Percentiles rank a stretch among this genome's conserved stretches.
phyloP scores from a whole-genome alignment of 1,140 invertebrate species.

The Drosophila subpulchrella region DNA sequence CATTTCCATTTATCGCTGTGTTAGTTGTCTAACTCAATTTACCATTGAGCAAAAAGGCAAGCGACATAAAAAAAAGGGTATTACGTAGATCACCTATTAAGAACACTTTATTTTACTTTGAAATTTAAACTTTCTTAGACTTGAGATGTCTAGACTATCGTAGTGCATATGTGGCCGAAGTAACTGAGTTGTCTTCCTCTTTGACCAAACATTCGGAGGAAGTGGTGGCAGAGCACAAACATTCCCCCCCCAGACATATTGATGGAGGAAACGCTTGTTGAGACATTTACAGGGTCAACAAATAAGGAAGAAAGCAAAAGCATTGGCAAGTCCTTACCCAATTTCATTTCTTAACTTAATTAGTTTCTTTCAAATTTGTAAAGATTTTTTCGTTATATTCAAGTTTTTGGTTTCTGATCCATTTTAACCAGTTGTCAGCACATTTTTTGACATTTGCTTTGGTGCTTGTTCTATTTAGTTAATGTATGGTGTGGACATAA shows the following conservation, averaged over 20 bases:
- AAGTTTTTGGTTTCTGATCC: slow-evolving; percentile 3
- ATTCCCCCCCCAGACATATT: slow-evolving; percentile 71
- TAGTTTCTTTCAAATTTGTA: slow-evolving; percentile 21
- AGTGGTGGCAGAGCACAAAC: slow-evolving; percentile 26
- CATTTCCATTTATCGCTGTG: slow-evolving; percentile 86
- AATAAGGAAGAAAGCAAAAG: too few species aligned
- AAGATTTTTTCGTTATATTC: background rate
- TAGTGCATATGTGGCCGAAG: slow-evolving; percentile 86
- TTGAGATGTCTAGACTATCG: slow-evolving; percentile 87
- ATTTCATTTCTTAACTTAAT: slow-evolving; percentile 2
- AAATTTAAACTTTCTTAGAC: slow-evolving; percentile 37
- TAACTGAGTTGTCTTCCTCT: slow-evolving; percentile 60
- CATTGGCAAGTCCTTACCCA: slow-evolving; percentile 57
- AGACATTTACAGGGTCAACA: too few species aligned
- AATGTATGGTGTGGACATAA: slow-evolving; percentile 3
- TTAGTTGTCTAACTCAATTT: slow-evolving; percentile 88
- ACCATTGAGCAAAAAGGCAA: slow-evolving; percentile 85
- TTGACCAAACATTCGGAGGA: slow-evolving; percentile 52
- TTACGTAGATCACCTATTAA: background rate
- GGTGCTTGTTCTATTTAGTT: slow-evolving; percentile 2
- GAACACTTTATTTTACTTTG: background rate
- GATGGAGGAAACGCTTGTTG: slow-evolving; percentile 59
- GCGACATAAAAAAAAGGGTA: slow-evolving; percentile 18
- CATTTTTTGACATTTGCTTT: slow-evolving; percentile 15
- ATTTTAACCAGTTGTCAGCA: background rate